Evolutionary conservation across 2,797 vertebrate species (phyloP), one percentile per base, ranked within the genome.

Genomic region (Morus bassanus): DNA sequence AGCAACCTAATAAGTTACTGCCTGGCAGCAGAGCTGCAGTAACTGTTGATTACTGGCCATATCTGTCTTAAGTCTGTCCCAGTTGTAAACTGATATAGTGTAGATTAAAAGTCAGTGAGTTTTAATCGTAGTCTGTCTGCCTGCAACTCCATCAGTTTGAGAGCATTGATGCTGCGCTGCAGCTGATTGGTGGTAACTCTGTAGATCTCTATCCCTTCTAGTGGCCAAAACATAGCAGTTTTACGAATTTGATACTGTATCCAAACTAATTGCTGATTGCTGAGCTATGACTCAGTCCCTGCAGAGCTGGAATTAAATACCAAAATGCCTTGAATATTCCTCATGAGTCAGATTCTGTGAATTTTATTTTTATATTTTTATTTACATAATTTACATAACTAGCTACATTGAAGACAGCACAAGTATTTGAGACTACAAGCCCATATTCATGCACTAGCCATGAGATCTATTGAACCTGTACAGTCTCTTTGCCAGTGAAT

Each of bases 21-120:
- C 51, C 72, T 93, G 91, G 91, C 60, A 82, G 80, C 74, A 93
- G 67, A 84, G 59, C 88, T 91, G 73, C 65, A 92, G 80, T 91
- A 73, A 81, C 43, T 88, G 43, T 79, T 85, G 73, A 50, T 93
- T 83, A 85, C 63, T 64, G 75, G 72, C 79, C 78, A 31, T 95
- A 87, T 67, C 56, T 93, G 33, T 79, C 80, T 79, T 46, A 63
- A 92, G 67, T 56, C 35, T 94, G 24, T 85, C 74, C 39, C 67
- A 63, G 35, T 56, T 86, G 60, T 54, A 81, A 90, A 84, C 53
- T 31, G 57, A 75, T 72, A 28, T 16, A 89, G 80, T 1, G 9
- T 65, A 84, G 60, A 57, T 50, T 72, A 72, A 80, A 91, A 96
- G 13, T 68, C 37, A 48, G 21, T 80, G 65, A 61, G 24, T 59